Base-by-base conservation (phyloP, 2,888 invertebrate species). In the Vesta saturnalis region DNA sequence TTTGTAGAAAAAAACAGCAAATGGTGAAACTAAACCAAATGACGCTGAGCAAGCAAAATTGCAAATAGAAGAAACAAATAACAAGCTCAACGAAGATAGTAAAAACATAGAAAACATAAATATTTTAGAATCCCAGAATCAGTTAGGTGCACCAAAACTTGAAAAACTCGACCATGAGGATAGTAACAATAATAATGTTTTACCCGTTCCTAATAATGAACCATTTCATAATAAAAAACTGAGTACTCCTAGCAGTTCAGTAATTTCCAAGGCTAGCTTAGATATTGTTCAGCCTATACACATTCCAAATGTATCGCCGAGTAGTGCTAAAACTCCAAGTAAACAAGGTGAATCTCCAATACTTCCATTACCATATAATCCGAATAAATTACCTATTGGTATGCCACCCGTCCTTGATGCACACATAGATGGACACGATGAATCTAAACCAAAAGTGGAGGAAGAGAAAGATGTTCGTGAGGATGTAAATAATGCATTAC, bases 261-360 rank as follows among this genome's bases (percentile, higher is more conserved):
- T 55, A 3, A 72, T 75, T 5, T 79, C 81, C 1, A 76, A 77
- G 63, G 78, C 74, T 1, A 76, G 72, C 65, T 73, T 82, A 60
- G 77, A 79, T 70, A 75, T 76, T 23, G 81, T 79, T 16, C 75
- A 76, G 67, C 82, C 83, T 1, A 73, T 82, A 30, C 73, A 76
- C 52, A 21, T 77, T 16, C 82, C 81, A 19, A 81, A 78, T 5
- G 77, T 79, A 57, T 81, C 80, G 15, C 81, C 80, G 5, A 79
- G 79, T 64, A 80, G 77, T 14, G 64, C 71, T 49, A 82, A 77
- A 62, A 73, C 70, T 1, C 62, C 67, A 35, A 65, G 64, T 15
- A 72, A 72, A 18, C 69, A 67, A 22, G 14, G 46, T 10, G 59
- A 71, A 35, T 35, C 58, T 5, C 62, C 46, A 8, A 64, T 64